Conservation (phyloP, 2,888 invertebrate genomes). For the Zaprionus lineosus region DNA sequence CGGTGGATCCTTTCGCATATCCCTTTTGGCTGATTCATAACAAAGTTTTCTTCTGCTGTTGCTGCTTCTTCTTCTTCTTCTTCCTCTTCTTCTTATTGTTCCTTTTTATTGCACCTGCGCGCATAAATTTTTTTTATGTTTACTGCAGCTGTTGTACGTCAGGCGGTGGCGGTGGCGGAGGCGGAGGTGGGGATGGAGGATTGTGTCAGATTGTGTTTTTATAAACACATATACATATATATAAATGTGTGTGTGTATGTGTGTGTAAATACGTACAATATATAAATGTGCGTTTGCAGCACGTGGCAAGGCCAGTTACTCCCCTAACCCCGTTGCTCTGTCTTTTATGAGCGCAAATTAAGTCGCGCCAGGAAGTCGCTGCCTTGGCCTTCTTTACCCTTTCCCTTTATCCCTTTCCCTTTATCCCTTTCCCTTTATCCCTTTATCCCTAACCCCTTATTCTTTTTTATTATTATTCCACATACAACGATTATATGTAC, state of each 20-base stretch:
- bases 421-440: no score
- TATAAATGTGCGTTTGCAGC: slow-evolving; percentile 14
- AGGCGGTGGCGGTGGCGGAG: not conserved
- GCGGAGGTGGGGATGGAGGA: not conserved
- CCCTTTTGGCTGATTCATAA: slow-evolving; percentile 38
- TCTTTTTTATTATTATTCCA: slow-evolving; percentile 40
- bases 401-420: no score
- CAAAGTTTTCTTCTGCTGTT: slow-evolving; percentile 11
- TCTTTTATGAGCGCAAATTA: slow-evolving; percentile 62
- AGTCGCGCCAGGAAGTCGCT: slow-evolving; percentile 69
- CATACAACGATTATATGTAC: no score
- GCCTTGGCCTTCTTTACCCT: slow-evolving; percentile 42
- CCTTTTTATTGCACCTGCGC: slow-evolving; percentile 45
- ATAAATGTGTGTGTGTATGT: not conserved
- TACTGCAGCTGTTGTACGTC: slow-evolving; percentile 47
- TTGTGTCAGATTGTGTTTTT: no score
- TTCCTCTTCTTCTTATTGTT: slow-evolving; percentile 12
- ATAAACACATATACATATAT: not conserved
- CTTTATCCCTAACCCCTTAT: no score
- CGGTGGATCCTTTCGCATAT: slow-evolving; percentile 31
- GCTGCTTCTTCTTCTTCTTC: slow-evolving; percentile 4
- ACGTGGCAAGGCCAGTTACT: slow-evolving; percentile 62
- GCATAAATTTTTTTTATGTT: slow-evolving; percentile 24
- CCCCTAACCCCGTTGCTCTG: slow-evolving; percentile 1
- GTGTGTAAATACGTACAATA: no score